These are phyloP conservation scores for human DNA, from an alignment of 2,113 vertebrate genomes.

Conservation along the genomic window GRCh38 chr15:52872001-52872500, in stretches of 20 bases:
- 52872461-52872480: not conserved
- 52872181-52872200: too few species aligned
- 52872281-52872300: not conserved
- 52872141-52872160: too few species aligned
- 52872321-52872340: not conserved
- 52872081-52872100: too few species aligned
- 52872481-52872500: not conserved
- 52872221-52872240: not conserved
- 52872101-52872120: too few species aligned
- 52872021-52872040: too few species aligned
- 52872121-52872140: too few species aligned
- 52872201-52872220: too few species aligned
- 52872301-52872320: not conserved
- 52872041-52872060: too few species aligned
- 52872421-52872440: not conserved
- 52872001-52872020: too few species aligned
- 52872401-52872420: not conserved
- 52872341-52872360: not conserved
- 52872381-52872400: not conserved
- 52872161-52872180: too few species aligned
- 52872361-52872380: not conserved
- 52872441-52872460: not conserved
- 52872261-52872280: not conserved
- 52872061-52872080: too few species aligned
- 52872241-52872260: not conserved